Percentiles rank a stretch among this genome's conserved stretches.
Conservation (phyloP, 2,797 vertebrate species). For the Pempheris klunzingeri region DNA sequence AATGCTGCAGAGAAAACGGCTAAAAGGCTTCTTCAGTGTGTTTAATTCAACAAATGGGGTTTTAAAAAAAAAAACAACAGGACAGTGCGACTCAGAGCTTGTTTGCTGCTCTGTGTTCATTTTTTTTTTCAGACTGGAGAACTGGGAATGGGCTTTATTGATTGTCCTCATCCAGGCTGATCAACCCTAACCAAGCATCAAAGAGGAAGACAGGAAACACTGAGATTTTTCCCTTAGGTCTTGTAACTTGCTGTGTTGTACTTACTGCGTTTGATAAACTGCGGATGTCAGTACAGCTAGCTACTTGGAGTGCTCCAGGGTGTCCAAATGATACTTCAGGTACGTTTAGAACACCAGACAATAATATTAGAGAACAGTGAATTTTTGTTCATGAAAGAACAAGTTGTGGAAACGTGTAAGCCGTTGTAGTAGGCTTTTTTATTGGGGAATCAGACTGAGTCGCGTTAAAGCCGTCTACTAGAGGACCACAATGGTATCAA, state of each 20-base stretch:
- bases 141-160: constrained; percentile 44
- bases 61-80: constrained; percentile 1
- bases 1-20: constrained; percentile 9
- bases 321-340: constrained; percentile 13
- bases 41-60: background rate
- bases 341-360: constrained; percentile 3
- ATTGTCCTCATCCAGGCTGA: constrained; percentile 34
- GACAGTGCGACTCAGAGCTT: background rate
- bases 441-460: constrained; percentile 14
- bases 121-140: constrained; percentile 11
- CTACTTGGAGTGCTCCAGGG: constrained; percentile 24
- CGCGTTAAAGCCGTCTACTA: constrained; percentile 7
- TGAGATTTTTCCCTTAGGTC: constrained; percentile 18
- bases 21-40: background rate
- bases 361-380: background rate
- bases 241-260: constrained; percentile 22
- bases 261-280: constrained; percentile 37
- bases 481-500: background rate
- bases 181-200: constrained; percentile 31
- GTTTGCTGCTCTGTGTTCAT: constrained; percentile 2
- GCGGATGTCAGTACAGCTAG: constrained; percentile 14
- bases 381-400: constrained; percentile 9
- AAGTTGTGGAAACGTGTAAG: constrained; percentile 14
- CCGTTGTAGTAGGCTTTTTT: constrained; percentile 1
- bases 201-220: constrained; percentile 25